These are phyloP conservation scores for Fratercula arctica DNA, from an alignment of 2,797 vertebrate species.

Conservation along the genomic window DNA sequence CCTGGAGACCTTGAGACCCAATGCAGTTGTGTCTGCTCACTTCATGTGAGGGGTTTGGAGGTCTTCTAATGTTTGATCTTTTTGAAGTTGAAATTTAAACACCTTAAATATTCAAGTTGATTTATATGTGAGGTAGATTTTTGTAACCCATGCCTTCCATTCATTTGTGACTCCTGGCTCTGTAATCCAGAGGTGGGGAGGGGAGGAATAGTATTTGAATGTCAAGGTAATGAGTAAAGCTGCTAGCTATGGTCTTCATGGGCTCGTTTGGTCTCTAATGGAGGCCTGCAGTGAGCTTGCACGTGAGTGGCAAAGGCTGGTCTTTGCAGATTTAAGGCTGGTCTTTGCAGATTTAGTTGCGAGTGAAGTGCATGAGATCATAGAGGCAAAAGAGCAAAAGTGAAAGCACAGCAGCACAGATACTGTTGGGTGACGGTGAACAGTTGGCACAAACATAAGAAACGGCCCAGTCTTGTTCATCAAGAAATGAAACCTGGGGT, in stretches of 20 bases:
- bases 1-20: background rate
- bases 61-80: background rate
- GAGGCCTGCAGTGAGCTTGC: background rate
- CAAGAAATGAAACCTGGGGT: background rate
- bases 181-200: background rate
- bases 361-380: background rate
- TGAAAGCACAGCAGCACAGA: background rate
- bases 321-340: background rate
- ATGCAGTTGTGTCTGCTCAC: background rate
- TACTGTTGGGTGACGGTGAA: background rate
- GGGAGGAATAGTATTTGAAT: background rate
- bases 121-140: background rate
- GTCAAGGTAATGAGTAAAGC: background rate
- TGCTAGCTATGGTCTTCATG: background rate
- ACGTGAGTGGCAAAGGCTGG: background rate
- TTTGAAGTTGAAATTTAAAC: background rate
- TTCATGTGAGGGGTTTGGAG: background rate
- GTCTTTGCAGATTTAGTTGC: background rate
- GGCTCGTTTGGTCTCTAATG: background rate
- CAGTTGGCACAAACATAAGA: background rate
- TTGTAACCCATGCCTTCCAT: background rate
- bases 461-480: background rate
- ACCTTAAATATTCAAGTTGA: background rate
- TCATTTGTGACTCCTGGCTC: background rate
- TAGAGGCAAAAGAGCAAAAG: background rate